Conservation (phyloP, 2,113 vertebrate genomes). For the Thomomys bottae region DNA sequence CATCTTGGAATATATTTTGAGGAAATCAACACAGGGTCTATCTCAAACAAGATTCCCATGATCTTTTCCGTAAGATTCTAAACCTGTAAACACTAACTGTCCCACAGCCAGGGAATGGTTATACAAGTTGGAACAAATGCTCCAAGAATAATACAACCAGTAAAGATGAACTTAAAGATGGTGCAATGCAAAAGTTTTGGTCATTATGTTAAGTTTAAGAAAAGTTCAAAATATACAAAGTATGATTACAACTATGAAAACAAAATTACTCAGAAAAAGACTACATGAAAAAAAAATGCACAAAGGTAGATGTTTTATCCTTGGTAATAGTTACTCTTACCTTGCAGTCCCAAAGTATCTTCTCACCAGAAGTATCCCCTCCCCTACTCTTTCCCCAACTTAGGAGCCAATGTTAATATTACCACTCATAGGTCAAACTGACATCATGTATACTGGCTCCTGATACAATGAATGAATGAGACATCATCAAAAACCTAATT, state of each 20-base stretch:
- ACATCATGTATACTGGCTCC: not conserved
- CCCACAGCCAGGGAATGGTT: not conserved
- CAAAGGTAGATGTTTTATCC: not conserved
- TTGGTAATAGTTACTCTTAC: conserved; percentile 10
- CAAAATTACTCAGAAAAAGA: conserved; percentile 31
- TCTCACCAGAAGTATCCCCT: not conserved
- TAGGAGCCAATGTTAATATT: accelerated
- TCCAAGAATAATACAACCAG: not conserved
- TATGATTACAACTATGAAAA: conserved; percentile 5
- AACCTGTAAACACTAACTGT: conserved; percentile 3
- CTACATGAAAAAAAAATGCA: not conserved
- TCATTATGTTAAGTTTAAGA: conserved; percentile 31
- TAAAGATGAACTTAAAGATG: not conserved
- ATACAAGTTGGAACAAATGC: not conserved
- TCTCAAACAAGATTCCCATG: conserved; percentile 46
- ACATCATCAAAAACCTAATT: not conserved
- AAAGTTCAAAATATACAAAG: not conserved
- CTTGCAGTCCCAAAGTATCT: not conserved
- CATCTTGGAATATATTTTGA: conserved; percentile 39
- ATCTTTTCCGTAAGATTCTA: not conserved
- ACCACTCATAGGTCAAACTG: not conserved
- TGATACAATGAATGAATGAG: not conserved
- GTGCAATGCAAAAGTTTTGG: not conserved
- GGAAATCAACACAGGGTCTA: conserved; percentile 41
- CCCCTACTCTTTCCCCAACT: too few species aligned